Base-by-base conservation (phyloP, 1,140 invertebrate genomes). In the Ceratitis capitata region DNA sequence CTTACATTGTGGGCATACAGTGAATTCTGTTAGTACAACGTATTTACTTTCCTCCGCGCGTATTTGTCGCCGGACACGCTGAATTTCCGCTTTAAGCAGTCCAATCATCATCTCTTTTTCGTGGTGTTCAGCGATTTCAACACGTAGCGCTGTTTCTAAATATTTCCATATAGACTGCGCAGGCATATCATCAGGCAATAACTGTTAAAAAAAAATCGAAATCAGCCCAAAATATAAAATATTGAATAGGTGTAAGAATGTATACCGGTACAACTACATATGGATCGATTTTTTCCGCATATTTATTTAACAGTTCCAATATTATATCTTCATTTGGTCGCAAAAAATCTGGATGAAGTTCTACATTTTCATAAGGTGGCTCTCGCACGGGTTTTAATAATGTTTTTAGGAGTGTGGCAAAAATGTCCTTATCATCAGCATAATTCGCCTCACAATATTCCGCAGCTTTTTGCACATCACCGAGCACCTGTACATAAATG, bases 1-100 rank as follows among this genome's bases (percentile, higher is more conserved):
- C 89, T 97, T 97, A 90, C 98, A 99, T 2, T 97, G 97, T 14
- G 95, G 94, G 93, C 98, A 99, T 23, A 97, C 94, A 88, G 97
- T 97, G 86, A 95, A 95, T 88, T 98, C 97, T 16, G 95, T 97
- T 87, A 99, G 95, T 3, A 96, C 92, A 84, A 98, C 95, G 87
- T 94, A 96, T 90, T 97, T 95, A 2, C 95, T 96, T 90, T 98
- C 95, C 89, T 96, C 95, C 86, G 94, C 94, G 91, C 97, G 95
- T 87, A 96, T 94, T 86, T 96, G 93, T 88, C 96, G 95, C 91
- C 97, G 95, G 32, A 97, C 95, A 93, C 96, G 95, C 61, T 96
- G 92, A 91, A 96, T 95, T 92, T 98, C 97, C 0, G 97, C 96
- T 88, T 96, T 96, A 14, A 97, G 90, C 35, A 98, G 91, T 23